Evolutionary conservation across 2,113 vertebrate genomes (phyloP), one percentile per base, ranked within the genome.

Genomic region (Corynorhinus townsendii): DNA sequence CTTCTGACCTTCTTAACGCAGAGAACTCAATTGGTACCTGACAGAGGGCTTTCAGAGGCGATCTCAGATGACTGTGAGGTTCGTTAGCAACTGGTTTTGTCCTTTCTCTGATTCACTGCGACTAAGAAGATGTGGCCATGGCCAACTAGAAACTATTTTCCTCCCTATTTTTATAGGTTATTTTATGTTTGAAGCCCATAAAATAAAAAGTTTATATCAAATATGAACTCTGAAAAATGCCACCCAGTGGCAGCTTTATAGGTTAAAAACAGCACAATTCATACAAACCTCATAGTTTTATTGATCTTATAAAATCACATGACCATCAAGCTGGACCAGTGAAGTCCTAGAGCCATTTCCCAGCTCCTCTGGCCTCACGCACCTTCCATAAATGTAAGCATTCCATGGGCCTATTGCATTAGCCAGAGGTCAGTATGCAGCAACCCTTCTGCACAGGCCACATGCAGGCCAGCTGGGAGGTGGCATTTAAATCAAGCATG

Each of bases 341-440:
- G 59, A 69, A 30, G 77, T 86, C 45, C 69, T 11, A 16, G 56
- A 49, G 56, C 11, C 45, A n/a, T 80, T 49, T 72, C 52, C 17
- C 47, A 38, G 59, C 8, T 38, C 33, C 54, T 69, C 4, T 0
- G 68, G 16, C 38, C 45, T 69, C 38, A 5, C 3, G 5, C 28
- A 28, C 47, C 19, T 10, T 64, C 11, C 24, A 7, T 24, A 22
- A 59, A 26, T 1, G 4, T 4, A 20, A 83, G 30, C 7, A 11
- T 84, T 66, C 64, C 54, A 0, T 0, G 2, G 43, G 66, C 16
- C 28, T 7, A 0, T 43, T n/a, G 69, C 10, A 0, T 19, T 20
- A 56, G 47, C n/a, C 19, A 8, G 1, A 22, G 52, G 52, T 40
- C 10, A 5, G 16, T 0, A 3, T 0, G 45, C 26, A 11, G 80